Evolutionary conservation across 2,113 vertebrate species (phyloP), one percentile per base, ranked within the genome.

Genomic region (Anoplopoma fimbria): DNA sequence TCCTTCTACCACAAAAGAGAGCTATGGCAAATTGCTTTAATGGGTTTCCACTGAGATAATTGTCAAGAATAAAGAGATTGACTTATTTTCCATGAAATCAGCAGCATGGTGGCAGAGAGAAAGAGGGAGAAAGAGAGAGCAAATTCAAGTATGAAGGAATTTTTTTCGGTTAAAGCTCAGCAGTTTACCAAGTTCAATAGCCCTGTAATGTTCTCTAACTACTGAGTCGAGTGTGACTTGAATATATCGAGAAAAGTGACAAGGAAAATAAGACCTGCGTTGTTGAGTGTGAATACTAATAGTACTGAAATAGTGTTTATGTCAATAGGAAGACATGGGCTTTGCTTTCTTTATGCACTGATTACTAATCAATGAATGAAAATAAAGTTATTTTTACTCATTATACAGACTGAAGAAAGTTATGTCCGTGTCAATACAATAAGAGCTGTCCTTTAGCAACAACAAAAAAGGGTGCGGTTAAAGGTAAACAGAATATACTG

Each of bases 31-130:
- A 93, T 92, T 81, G 88, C 88, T 93, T 92, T 88, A 93, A 89
- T 87, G 87, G 91, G 81, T 94, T 95, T 95, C 93, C 93, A 94
- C 85, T 94, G 93, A 95, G 87, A 92, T 93, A 92, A 95, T 91
- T 80, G 87, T 90, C 83, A 88, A 77, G 86, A 92, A 93, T 92
- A 92, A 87, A 92, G 88, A 93, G 88, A 88, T 87, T 69, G 86
- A 86, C 85, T 88, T 93, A 68, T 89, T 94, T 94, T 93, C 93
- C 93, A 94, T 92, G 87, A 91, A 94, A 92, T 87, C 89, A 88
- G 86, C 77, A 71, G 85, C 84, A 72, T 73, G 79, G 87, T 93
- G 85, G 86, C 86, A 89, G 23, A 79, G 61, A 77, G 72, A 69
- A 10, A 33, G 58, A 81, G n/a, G 45, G 34, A 68, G 49, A 74